Evolutionary conservation across 2,888 invertebrate genomes (phyloP).

Genomic region (Acheta domesticus): DNA sequence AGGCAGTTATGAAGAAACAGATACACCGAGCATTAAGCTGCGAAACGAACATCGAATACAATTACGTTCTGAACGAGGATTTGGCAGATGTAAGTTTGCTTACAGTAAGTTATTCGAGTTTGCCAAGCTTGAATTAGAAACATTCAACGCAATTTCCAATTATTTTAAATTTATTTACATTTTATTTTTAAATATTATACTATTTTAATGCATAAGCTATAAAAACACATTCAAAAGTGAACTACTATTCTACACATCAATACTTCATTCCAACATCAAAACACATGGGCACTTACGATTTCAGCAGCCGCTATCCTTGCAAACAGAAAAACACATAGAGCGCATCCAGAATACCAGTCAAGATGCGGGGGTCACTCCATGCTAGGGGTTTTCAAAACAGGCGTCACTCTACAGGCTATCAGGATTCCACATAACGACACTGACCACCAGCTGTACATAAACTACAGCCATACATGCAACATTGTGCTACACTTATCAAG

Average conservation of each 20-base stretch:
- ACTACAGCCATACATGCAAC: background rate
- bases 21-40: background rate
- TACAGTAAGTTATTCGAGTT: background rate
- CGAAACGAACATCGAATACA: background rate
- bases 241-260: background rate
- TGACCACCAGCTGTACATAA: background rate
- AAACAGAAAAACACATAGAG: background rate
- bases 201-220: background rate
- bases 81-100: background rate
- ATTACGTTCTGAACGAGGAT: background rate
- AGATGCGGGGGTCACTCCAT: background rate
- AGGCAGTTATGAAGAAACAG: background rate
- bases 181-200: background rate
- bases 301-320: conserved; percentile 18
- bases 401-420: background rate
- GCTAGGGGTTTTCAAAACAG: background rate
- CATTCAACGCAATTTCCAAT: background rate
- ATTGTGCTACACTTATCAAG: background rate
- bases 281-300: background rate
- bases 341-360: background rate
- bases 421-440: too few species aligned
- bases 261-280: background rate
- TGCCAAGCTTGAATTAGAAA: background rate
- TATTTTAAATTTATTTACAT: conserved; percentile 8
- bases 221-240: background rate